These are phyloP conservation scores for Ormyrus nitidulus DNA, from an alignment of 2,888 invertebrate genomes.

Conservation along the genomic window DNA sequence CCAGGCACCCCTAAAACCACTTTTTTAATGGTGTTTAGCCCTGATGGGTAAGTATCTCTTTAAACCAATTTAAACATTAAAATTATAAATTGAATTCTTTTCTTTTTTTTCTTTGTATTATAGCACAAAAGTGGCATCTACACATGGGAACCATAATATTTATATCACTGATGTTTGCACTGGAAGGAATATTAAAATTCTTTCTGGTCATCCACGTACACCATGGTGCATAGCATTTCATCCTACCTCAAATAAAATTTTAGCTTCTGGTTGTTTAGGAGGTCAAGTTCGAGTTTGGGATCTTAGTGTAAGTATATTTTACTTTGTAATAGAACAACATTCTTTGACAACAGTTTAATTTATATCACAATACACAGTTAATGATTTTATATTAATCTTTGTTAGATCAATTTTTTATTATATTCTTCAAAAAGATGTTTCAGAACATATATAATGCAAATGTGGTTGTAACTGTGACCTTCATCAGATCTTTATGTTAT, in stretches of 20 bases:
- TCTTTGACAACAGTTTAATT: too few species aligned
- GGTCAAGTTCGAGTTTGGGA: slow-evolving; percentile 96
- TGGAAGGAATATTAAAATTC: slow-evolving; percentile 85
- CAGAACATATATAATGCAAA: too few species aligned
- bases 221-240: slow-evolving; percentile 95
- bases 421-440: not conserved
- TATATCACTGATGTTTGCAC: slow-evolving; percentile 88
- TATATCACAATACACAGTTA: not conserved
- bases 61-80: not conserved
- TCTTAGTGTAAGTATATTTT: slow-evolving; percentile 78
- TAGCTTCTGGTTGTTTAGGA: slow-evolving; percentile 91
- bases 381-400: slow-evolving; percentile 1
- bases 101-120: slow-evolving; percentile 39
- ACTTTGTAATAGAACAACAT: not conserved
- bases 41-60: slow-evolving; percentile 83
- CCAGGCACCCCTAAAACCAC: slow-evolving; percentile 88
- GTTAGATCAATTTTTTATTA: not conserved
- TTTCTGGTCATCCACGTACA: slow-evolving; percentile 90
- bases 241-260: slow-evolving; percentile 87
- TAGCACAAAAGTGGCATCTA: slow-evolving; percentile 89
- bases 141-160: slow-evolving; percentile 92
- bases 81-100: not conserved
- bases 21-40: slow-evolving; percentile 92
- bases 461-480: too few species aligned
- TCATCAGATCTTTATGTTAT: too few species aligned